These are phyloP conservation scores for Notoglanidium macrostoma DNA, from an alignment of 2,797 vertebrate genomes.

Conservation along the genomic window DNA sequence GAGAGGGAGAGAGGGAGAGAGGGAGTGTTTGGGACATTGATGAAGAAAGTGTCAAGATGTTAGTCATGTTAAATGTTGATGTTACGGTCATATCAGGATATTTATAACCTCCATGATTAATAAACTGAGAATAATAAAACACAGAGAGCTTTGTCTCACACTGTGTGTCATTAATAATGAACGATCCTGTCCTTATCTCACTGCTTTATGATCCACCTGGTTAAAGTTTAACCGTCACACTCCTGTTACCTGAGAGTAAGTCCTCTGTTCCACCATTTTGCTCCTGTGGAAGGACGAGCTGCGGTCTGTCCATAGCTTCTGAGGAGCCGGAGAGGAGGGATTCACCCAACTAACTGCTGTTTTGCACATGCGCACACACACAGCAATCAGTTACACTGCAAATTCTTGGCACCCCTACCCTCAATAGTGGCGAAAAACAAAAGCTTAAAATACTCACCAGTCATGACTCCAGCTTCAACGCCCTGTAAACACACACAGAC, in stretches of 20 bases:
- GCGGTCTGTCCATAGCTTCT: constrained; percentile 88
- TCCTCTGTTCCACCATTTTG: constrained; percentile 85
- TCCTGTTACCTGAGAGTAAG: constrained; percentile 79
- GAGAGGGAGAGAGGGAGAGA: too few relatives aligned
- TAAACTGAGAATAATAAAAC: background rate
- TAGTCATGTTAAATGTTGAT: background rate
- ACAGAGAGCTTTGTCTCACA: background rate
- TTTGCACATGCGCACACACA: constrained; percentile 42
- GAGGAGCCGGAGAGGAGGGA: constrained; percentile 85
- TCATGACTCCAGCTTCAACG: constrained; percentile 81
- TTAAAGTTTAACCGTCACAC: background rate
- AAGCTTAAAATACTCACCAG: constrained; percentile 72
- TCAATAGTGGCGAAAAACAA: background rate
- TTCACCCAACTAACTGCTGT: constrained; percentile 84
- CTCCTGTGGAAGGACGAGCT: constrained; percentile 82
- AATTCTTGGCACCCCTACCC: background rate
- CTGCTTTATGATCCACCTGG: background rate
- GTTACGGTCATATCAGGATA: background rate
- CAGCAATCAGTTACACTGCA: background rate
- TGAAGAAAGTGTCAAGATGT: background rate
- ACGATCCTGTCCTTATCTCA: background rate
- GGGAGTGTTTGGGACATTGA: background rate
- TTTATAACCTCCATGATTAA: background rate
- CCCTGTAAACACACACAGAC: constrained; percentile 66
- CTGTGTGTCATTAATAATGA: background rate